These are phyloP conservation scores for Thaumatotibia leucotreta DNA, from an alignment of 1,140 invertebrate species.

Conservation along the genomic window DNA sequence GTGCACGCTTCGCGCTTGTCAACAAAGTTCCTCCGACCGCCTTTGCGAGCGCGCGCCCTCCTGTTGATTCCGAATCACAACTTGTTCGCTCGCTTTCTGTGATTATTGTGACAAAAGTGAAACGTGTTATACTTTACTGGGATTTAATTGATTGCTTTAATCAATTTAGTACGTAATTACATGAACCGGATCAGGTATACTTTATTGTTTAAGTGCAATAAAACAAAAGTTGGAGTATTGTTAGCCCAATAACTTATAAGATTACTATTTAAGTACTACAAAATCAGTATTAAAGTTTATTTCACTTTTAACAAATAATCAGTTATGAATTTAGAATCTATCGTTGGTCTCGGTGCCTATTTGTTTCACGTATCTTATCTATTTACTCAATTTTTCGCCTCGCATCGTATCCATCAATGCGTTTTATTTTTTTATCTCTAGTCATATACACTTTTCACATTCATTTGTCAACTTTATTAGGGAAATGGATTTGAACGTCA, in stretches of 20 bases:
- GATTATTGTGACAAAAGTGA: neutral
- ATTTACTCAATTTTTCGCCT: neutral
- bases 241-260: conserved; percentile 1
- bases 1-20: conserved; percentile 57
- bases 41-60: conserved; percentile 29
- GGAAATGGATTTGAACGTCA: neutral
- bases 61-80: neutral
- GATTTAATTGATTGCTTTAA: neutral
- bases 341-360: neutral
- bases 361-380: neutral
- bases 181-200: neutral
- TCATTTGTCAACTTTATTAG: too few relatives aligned
- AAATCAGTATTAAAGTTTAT: neutral
- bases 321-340: neutral
- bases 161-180: neutral
- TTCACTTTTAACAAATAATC: neutral
- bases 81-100: neutral
- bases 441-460: too few relatives aligned
- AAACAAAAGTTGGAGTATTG: conserved; percentile 28
- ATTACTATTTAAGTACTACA: neutral
- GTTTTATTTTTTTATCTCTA: neutral
- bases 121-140: neutral
- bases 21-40: conserved; percentile 64
- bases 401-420: neutral
- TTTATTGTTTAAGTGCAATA: neutral